Evolutionary conservation across 2,888 invertebrate species (phyloP), one percentile per base, ranked within the genome.

Genomic region (Barypeithes pellucidus): DNA sequence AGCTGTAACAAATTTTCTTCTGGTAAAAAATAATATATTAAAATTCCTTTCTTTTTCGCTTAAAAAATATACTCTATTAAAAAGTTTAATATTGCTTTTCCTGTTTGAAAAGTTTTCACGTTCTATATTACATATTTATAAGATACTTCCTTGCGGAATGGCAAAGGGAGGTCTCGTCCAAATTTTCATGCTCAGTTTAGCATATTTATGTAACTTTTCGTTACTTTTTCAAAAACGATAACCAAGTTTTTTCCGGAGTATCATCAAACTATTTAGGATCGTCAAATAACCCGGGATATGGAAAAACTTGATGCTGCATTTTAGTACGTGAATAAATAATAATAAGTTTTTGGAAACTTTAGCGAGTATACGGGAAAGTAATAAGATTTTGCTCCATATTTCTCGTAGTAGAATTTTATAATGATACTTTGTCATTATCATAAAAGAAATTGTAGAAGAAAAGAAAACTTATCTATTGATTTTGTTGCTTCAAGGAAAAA

Each of bases 281-380:
- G 43, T 24, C 43, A 61, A 43, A 61, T 61, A 61, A 61, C 8
- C 61, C 14, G 7, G 41, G 14, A 61, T 22, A 61, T 61, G 61
- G 61, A 61, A 61, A 61, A 61, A 61, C 43, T 61, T 61, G 43
- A 20, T 45, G 39, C 24, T 61, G 61, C 39, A 61, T 61, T 45
- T 45, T 18, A 7, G 11, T 29, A 33, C 16, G 1, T 57, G 36
- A 9, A 16, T 33, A 57, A 36, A 57, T 57, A 57, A 36, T 33
- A 57, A 18, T 8, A 57, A 33, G 33, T 54, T 54, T 29, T 14
- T 7, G 33, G 8, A 57, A 33, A 57, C 33, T 33, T 1, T 7
- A 3, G 52, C 5, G 29, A 14, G 29, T 24, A 33, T 16, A 33
- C 3, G 9, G 3, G 14, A 57, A 33, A 18, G 14, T 52, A 29